These are phyloP conservation scores for Phymastichus coffea DNA, from an alignment of 1,140 invertebrate species.

Conservation along the genomic window DNA sequence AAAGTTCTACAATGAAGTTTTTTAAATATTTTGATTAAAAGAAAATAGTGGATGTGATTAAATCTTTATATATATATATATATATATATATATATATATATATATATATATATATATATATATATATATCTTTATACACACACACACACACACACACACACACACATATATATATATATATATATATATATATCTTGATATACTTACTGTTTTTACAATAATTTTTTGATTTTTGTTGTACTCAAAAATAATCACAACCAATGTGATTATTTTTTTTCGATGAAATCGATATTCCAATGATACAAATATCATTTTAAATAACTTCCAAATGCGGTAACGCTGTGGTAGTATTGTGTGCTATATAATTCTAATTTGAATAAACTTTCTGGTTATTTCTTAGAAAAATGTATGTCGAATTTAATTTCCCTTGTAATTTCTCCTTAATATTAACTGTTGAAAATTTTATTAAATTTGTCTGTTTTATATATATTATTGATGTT, in stretches of 20 bases:
- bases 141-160: no score
- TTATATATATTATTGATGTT: no score
- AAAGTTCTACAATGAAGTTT: constrained; percentile 1
- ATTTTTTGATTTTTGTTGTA: constrained; percentile 9
- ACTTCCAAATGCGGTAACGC: constrained; percentile 31
- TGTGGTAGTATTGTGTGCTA: constrained; percentile 32
- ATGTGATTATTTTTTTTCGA: constrained; percentile 8
- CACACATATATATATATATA: no score
- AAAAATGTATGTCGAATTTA: no score
- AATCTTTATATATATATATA: constrained; percentile 14
- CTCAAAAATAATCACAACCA: constrained; percentile 19
- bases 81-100: no score
- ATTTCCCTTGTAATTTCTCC: no score
- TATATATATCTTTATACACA: no score
- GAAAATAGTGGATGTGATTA: constrained; percentile 10
- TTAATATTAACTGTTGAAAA: no score
- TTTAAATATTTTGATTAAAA: constrained; percentile 25
- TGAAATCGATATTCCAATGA: constrained; percentile 21
- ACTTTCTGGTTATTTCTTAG: constrained; percentile 38
- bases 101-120: no score
- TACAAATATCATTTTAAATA: constrained; percentile 19
- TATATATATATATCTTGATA: no score
- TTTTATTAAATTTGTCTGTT: no score
- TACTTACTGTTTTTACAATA: constrained; percentile 14
- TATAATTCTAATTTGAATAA: constrained; percentile 37